Base-by-base conservation (phyloP, 2,888 invertebrate genomes). In the Barypeithes pellucidus region DNA sequence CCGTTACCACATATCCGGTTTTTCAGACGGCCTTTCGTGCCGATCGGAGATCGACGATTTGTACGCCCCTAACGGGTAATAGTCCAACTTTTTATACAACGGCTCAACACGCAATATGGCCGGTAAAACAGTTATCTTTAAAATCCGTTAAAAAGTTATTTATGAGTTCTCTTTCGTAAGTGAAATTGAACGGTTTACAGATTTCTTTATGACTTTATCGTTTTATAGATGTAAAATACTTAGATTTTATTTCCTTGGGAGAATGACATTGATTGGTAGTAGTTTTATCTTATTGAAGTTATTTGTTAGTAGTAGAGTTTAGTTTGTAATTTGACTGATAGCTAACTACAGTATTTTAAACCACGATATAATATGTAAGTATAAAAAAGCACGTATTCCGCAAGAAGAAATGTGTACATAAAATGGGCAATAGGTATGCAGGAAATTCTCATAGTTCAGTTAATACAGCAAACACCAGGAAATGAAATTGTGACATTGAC, bases 71-170 rank as follows among this genome's bases (percentile, higher is more conserved):
- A 78, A 80, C 83, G 85, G 84, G 77, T 79, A 80, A 82, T 80
- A 79, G 81, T 79, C 79, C 82, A 85, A 85, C 80, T 83, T 81
- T 83, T 83, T 82, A 77, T 75, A 69, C 69, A 72, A 70, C 54
- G 73, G 66, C 39, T 57, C 68, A 69, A 47, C 66, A 75, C 65
- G 73, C 73, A 77, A 70, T 57, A 76, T 78, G 67, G 84, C 78
- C 84, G 85, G 83, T 84, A 84, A 81, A 78, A 80, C 82, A 84
- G 84, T 76, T 79, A 77, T 76, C 82, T 77, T 77, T 77, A 77
- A 77, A 76, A 77, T 61, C 67, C 74, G 75, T 75, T 68, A 72
- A 67, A 71, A 72, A 69, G 77, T 63, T 75, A 76, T 76, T 76
- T 77, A 72, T 66, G 67, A 41, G 36, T 81, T 67, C 41, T 63